A percentile compares a stretch with the other conserved stretches of the same genome.
These are phyloP conservation scores for Physeter macrocephalus DNA, from an alignment of 2,113 vertebrate species.

Conservation along the genomic window DNA sequence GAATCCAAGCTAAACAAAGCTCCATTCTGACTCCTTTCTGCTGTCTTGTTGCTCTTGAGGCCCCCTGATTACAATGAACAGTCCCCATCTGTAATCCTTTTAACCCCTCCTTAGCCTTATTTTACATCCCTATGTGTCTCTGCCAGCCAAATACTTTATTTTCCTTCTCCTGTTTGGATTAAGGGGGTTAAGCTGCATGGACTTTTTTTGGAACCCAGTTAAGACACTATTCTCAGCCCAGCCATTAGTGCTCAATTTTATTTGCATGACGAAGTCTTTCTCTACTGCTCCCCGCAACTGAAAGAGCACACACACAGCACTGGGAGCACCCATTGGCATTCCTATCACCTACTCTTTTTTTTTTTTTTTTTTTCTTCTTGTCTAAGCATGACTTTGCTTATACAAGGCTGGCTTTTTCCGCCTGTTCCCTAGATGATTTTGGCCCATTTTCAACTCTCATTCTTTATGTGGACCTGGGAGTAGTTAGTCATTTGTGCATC, in stretches of 20 bases:
- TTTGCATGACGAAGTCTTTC: neutral
- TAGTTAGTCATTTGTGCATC: conserved; percentile 79
- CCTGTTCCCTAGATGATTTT: conserved; percentile 38
- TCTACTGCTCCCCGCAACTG: neutral
- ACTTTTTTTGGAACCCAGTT: neutral
- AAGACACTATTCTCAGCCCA: neutral
- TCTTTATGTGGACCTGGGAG: conserved; percentile 67
- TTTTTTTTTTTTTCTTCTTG: conserved; percentile 41
- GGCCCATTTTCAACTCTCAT: conserved; percentile 70
- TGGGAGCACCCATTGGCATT: neutral
- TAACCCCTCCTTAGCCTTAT: neutral
- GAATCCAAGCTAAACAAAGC: neutral
- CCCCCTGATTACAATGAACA: neutral
- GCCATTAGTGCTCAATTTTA: neutral
- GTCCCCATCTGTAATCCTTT: conserved; percentile 14
- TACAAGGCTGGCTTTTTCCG: conserved; percentile 22
- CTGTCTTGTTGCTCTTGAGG: neutral
- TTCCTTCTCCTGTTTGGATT: neutral
- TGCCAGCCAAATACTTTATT: neutral
- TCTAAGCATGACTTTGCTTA: conserved; percentile 45
- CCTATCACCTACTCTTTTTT: conserved; percentile 28
- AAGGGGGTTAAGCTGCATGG: conserved; percentile 6
- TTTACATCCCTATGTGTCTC: neutral
- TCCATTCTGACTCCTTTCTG: neutral
- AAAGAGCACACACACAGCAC: neutral